These are phyloP conservation scores for Asbolus verrucosus DNA, from an alignment of 1,140 invertebrate species.

Conservation along the genomic window DNA sequence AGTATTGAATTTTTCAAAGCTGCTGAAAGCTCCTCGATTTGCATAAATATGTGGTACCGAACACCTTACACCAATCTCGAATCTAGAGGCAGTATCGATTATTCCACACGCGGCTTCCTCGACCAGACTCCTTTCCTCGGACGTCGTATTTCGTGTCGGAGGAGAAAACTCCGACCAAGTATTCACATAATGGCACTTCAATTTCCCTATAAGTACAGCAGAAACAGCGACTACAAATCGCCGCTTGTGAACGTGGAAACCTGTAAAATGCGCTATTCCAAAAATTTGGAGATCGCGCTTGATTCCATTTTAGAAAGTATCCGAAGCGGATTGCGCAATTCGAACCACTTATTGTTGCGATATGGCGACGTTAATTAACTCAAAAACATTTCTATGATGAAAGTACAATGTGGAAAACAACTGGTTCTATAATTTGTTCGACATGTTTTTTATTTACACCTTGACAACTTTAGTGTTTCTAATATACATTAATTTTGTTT, in stretches of 20 bases:
- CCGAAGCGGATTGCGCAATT: constrained; percentile 12
- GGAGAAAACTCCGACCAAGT: constrained; percentile 34
- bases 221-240: constrained; percentile 45
- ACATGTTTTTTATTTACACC: constrained; percentile 48
- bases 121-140: constrained; percentile 10
- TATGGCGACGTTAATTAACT: constrained; percentile 33
- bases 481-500: constrained; percentile 14
- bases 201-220: constrained; percentile 41
- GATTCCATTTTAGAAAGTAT: constrained; percentile 25
- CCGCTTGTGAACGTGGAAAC: constrained; percentile 6
- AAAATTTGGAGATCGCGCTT: constrained; percentile 15
- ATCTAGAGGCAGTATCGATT: constrained; percentile 30
- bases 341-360: constrained; percentile 13
- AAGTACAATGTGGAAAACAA: constrained; percentile 49
- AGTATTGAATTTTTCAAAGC: constrained; percentile 47
- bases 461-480: constrained; percentile 44
- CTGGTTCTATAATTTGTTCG: constrained; percentile 49
- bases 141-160: constrained; percentile 30
- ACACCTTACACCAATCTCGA: constrained; percentile 19
- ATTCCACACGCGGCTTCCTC: constrained; percentile 27
- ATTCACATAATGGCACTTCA: constrained; percentile 41
- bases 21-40: constrained; percentile 42
- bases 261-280: neutral
- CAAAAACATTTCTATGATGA: constrained; percentile 46
- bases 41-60: constrained; percentile 45